Evolutionary conservation across 2,888 invertebrate genomes (phyloP).

Genomic region (Brachycybe producta): DNA sequence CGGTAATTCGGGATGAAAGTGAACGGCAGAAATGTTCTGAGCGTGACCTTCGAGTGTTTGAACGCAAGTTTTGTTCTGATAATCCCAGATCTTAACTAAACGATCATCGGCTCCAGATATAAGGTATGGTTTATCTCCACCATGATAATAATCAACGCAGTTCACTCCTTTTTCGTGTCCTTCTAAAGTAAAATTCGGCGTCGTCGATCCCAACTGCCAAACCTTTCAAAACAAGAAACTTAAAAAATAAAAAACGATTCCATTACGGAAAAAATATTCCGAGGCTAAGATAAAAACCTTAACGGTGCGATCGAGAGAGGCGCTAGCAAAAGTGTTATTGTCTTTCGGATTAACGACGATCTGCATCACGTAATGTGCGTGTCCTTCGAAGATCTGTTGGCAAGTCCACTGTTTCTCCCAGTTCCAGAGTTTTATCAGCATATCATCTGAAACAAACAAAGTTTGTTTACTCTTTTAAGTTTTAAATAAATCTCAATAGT

Average conservation of each 20-base stretch:
- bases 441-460: slow-evolving; percentile 67
- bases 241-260: neutral
- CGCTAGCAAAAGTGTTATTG: slow-evolving; percentile 98
- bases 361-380: slow-evolving; percentile 99
- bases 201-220: slow-evolving; percentile 96
- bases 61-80: slow-evolving; percentile 98
- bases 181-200: slow-evolving; percentile 93
- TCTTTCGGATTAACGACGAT: slow-evolving; percentile 99
- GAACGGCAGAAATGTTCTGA: slow-evolving; percentile 77
- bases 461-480: no score
- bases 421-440: slow-evolving; percentile 98
- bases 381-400: slow-evolving; percentile 97
- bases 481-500: neutral
- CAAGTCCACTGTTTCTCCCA: slow-evolving; percentile 99
- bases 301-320: slow-evolving; percentile 93
- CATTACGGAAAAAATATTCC: neutral
- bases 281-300: slow-evolving; percentile 47
- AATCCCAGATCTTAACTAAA: slow-evolving; percentile 98
- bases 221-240: slow-evolving; percentile 41
- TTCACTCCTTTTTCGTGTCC: slow-evolving; percentile 98
- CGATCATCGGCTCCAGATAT: slow-evolving; percentile 98
- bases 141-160: slow-evolving; percentile 97
- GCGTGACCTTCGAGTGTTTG: slow-evolving; percentile 95
- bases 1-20: slow-evolving; percentile 96
- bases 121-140: slow-evolving; percentile 96